phyloP scores from a whole-genome alignment of 2,888 invertebrate species.

The Allygus modestus region DNA sequence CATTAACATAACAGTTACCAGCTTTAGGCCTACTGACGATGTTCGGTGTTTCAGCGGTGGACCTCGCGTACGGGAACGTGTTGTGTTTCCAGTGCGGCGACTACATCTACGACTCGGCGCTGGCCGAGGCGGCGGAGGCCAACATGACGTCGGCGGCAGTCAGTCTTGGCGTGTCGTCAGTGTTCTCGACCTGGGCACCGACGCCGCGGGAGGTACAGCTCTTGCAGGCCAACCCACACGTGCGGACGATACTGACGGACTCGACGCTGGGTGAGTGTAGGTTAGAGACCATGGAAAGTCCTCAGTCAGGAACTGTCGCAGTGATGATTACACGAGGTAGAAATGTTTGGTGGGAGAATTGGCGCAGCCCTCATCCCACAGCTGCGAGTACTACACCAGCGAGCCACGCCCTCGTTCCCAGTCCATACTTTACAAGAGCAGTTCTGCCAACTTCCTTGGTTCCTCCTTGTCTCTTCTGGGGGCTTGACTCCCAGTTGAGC shows the following conservation, averaged over 20 bases:
- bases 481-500: no score
- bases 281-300: background rate
- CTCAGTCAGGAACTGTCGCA: no score
- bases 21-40: no score
- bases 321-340: no score
- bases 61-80: conserved; percentile 92
- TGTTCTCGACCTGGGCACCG: conserved; percentile 84
- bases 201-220: conserved; percentile 87
- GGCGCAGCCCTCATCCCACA: no score
- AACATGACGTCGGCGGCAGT: conserved; percentile 45
- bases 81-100: conserved; percentile 94
- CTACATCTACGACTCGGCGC: conserved; percentile 82
- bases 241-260: conserved; percentile 87
- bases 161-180: conserved; percentile 57
- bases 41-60: conserved; percentile 81
- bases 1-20: no score
- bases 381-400: no score
- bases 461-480: no score
- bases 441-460: no score
- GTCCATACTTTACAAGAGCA: no score
- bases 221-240: conserved; percentile 85
- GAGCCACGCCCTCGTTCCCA: no score
- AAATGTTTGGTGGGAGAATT: no score
- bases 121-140: conserved; percentile 72
- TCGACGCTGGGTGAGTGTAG: conserved; percentile 83